Evolutionary conservation across 2,113 vertebrate genomes (phyloP), one percentile per base, ranked within the genome.

Genomic region (Engystomops pustulosus): DNA sequence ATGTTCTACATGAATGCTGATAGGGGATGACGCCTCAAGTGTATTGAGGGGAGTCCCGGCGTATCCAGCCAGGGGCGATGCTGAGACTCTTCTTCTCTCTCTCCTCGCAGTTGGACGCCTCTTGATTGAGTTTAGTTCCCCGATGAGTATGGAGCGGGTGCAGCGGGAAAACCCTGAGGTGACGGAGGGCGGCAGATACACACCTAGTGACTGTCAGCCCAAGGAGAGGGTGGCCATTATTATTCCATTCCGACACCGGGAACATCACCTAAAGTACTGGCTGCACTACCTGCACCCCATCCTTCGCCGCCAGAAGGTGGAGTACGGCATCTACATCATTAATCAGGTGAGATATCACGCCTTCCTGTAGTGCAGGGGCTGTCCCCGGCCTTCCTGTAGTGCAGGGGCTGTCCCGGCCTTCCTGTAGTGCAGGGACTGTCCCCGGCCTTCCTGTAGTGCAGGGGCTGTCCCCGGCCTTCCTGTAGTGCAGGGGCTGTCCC

Each of bases 221-320:
- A 93, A 94, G 83, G 97, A 98, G 93, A 97, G 96, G 75, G 97
- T 99, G 90, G 98, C 98, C 72, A 97, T 99, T 86, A 98, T 99
- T 92, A 98, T 99, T 87, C 98, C 98, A 4, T 99, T 98, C 87
- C 94, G 98, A 34, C 96, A 99, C 91, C 94, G 98, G 0, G 98
- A 99, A 77, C 96, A 98, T 88, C 98, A 99, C 85, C 96, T 99
- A 4, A 98, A 97, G 88, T 99, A 98, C 94, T 99, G 98, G 98
- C 95, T 99, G 84, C 97, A 99, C 90, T 99, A 99, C 85, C 91
- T 99, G 87, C 98, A 99, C 89, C 98, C 98, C 17, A 98, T 99
- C 87, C 93, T 99, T 70, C 94, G 97, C 71, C 94, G 98, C 20
- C 98, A 99, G 94, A 97, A 92, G 91, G 96, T 98, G 51, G 95